Evolutionary conservation across 2,113 vertebrate genomes (phyloP), one percentile per base, ranked within the genome.

Genomic region (Larimichthys crocea): DNA sequence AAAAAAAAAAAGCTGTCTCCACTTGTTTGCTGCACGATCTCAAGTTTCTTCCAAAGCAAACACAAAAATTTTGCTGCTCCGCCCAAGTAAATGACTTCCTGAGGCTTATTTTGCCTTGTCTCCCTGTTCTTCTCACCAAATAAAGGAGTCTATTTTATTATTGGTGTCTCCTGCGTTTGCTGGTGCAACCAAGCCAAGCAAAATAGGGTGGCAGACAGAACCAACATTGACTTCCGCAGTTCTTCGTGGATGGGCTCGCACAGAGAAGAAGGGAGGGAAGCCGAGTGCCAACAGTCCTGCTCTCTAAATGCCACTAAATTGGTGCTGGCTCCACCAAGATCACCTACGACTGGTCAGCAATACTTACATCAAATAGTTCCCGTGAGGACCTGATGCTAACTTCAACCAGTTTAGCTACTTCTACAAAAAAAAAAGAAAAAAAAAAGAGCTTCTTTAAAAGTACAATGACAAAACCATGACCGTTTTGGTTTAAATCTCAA

Each of bases 161-260:
- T 72, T 87, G 59, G 81, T 83, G 76, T 84, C 69, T 89, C 71
- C 66, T 73, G 64, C 77, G 80, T 84, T 81, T 59, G 65, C 74
- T 55, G 74, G 35, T 24, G 19, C 73, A 17, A 26, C 40, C 50
- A 16, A 48, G 88, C 91, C 89, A 94, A 93, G 77, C 49, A 82
- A 91, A 94, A 93, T 84, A 94, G 55, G 69, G 55, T 81, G 62
- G 79, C 85, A 91, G 89, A 93, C 89, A 92, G 88, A 91, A 92
- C 85, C 76, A 87, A 90, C 86, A 89, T 62, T 87, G 61, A 91
- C 85, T 88, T 89, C 42, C 71, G 55, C 52, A 20, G 17, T 79
- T 92, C 79, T 70, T 78, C 80, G 52, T 63, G 59, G 74, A 87
- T 22, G 79, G 82, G 77, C 61, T 80, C 59, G 29, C 16, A 69